Evolutionary conservation across 2,888 invertebrate genomes (phyloP).

Genomic region (Cosmopolites sordidus): DNA sequence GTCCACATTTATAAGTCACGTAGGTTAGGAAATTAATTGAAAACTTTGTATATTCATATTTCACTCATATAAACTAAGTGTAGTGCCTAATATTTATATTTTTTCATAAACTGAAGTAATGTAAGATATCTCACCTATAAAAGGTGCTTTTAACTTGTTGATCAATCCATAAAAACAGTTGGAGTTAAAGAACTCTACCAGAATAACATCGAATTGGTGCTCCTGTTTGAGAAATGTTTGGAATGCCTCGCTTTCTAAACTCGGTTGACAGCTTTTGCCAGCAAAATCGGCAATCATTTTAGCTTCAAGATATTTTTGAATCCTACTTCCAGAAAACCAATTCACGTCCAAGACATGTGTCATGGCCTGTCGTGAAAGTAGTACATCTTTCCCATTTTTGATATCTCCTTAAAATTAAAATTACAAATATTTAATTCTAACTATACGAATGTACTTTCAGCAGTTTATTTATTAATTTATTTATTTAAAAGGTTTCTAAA

Average conservation of each 20-base stretch:
- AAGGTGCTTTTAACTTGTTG: conserved; percentile 54
- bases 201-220: conserved; percentile 61
- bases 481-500: too few species aligned
- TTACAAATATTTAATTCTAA: too few species aligned
- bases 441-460: too few species aligned
- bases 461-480: too few species aligned
- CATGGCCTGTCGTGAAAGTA: conserved; percentile 8
- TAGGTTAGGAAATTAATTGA: background rate
- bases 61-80: too few species aligned
- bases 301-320: conserved; percentile 19
- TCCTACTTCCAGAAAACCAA: conserved; percentile 8
- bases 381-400: conserved; percentile 21
- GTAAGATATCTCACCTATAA: conserved; percentile 45
- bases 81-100: background rate
- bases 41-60: too few species aligned
- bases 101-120: background rate
- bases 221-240: conserved; percentile 45
- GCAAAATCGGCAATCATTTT: conserved; percentile 18
- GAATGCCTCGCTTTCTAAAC: conserved; percentile 39
- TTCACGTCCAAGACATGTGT: conserved; percentile 12
- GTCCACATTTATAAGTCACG: too few species aligned
- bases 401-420: conserved; percentile 18
- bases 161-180: conserved; percentile 67
- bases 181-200: conserved; percentile 65
- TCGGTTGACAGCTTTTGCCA: conserved; percentile 17